A percentile compares a stretch with the other conserved stretches of the same genome.
phyloP scores from a whole-genome alignment of 2,888 invertebrate species.

The Xanthorhoe designata region DNA sequence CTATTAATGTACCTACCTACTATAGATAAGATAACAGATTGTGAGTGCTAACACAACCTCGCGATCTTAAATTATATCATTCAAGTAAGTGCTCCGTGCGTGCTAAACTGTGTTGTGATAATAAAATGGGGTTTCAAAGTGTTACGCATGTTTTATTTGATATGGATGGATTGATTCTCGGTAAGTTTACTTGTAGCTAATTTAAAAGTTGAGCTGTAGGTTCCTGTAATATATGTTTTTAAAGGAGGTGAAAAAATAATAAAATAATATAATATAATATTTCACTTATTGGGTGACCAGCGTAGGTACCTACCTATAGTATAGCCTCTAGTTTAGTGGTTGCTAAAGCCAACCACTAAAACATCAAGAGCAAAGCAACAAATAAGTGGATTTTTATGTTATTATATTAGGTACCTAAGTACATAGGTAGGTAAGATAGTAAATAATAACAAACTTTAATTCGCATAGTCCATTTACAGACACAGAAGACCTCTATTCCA shows the following conservation, averaged over 20 bases:
- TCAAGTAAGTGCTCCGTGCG: conserved; percentile 8
- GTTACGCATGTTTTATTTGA: conserved; percentile 77
- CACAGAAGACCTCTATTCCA: conserved; percentile 92
- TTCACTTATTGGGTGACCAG: no score
- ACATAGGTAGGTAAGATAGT: not conserved
- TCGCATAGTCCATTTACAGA: conserved; percentile 82
- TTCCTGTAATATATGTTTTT: not conserved
- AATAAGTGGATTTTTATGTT: no score
- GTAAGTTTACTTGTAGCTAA: conserved; percentile 58
- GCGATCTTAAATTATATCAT: conserved; percentile 10
- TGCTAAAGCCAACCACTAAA: no score
- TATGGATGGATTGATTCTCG: conserved; percentile 77
- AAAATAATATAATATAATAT: no score
- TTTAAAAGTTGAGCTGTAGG: not conserved
- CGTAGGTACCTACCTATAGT: no score
- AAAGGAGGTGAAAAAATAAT: no score
- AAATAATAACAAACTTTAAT: not conserved
- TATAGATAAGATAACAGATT: conserved; percentile 46
- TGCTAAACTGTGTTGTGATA: conserved; percentile 34
- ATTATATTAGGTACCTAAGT: not conserved
- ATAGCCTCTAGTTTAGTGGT: no score
- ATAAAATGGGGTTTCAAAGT: conserved; percentile 58
- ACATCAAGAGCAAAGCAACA: no score
- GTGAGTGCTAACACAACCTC: conserved; percentile 39
- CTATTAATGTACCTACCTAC: no score